phyloP scores from a whole-genome alignment of 2,888 invertebrate species.

The Thecophora atra region DNA sequence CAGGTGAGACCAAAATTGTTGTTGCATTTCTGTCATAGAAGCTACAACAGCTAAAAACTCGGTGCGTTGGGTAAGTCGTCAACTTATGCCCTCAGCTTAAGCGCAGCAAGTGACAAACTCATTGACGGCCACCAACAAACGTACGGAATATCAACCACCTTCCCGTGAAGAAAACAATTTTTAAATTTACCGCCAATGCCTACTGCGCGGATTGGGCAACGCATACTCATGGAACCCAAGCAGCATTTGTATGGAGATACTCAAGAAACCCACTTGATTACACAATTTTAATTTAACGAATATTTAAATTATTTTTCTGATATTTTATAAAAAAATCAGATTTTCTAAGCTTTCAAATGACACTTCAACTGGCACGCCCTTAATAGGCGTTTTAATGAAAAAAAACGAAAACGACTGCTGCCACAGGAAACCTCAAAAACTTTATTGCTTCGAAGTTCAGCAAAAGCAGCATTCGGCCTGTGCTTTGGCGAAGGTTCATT shows the following conservation, averaged over 20 bases:
- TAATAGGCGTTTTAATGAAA: constrained; percentile 46
- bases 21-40: no score
- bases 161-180: constrained; percentile 54
- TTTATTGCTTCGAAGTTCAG: constrained; percentile 1
- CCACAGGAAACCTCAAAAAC: constrained; percentile 14
- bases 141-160: constrained; percentile 38
- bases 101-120: constrained; percentile 16
- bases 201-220: constrained; percentile 54
- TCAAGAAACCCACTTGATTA: constrained; percentile 75
- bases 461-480: constrained; percentile 29
- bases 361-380: constrained; percentile 26
- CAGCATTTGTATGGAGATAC: constrained; percentile 68
- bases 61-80: no score
- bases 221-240: constrained; percentile 64
- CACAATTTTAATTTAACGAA: constrained; percentile 56
- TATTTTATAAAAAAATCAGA: constrained; percentile 46
- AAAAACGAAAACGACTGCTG: constrained; percentile 15
- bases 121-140: constrained; percentile 20
- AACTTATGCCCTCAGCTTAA: no score
- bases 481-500: constrained; percentile 68
- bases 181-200: constrained; percentile 65
- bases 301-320: constrained; percentile 52
- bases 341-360: constrained; percentile 37
- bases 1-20: no score
- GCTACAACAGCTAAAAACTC: no score